These are phyloP conservation scores for Phyllopteryx taeniolatus DNA, from an alignment of 2,113 vertebrate species.

Conservation along the genomic window DNA sequence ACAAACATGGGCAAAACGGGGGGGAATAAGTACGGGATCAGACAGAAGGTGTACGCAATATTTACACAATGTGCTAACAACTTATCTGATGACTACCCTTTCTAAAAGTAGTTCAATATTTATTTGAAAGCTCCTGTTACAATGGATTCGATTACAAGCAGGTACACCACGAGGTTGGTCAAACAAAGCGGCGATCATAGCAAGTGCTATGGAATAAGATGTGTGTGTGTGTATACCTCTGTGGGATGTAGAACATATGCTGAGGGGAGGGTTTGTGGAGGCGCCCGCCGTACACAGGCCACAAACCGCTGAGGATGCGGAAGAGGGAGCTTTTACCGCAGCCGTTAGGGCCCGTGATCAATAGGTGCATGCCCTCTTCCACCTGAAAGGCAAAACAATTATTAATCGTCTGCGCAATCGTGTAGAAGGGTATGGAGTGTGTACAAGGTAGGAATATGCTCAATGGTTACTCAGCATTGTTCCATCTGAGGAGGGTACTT, in stretches of 20 bases:
- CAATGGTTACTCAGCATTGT: too few species aligned
- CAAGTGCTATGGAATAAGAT: background rate
- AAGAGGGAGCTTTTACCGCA: conserved; percentile 98
- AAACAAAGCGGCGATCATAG: conserved; percentile 5
- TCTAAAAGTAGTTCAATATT: background rate
- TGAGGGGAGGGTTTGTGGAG: conserved; percentile 91
- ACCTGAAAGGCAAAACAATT: conserved; percentile 72
- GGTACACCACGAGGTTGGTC: background rate
- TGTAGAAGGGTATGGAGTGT: too few species aligned
- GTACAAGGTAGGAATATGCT: too few species aligned
- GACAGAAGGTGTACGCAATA: background rate
- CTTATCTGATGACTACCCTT: background rate
- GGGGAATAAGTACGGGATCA: background rate
- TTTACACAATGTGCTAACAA: background rate
- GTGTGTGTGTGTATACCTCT: conserved; percentile 77
- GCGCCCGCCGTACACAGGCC: conserved; percentile 92
- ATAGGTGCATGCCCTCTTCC: conserved; percentile 91
- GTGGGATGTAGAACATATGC: conserved; percentile 98
- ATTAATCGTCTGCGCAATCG: background rate
- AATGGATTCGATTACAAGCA: conserved; percentile 35
- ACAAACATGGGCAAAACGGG: background rate
- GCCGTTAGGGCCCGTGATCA: conserved; percentile 97
- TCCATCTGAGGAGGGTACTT: too few species aligned
- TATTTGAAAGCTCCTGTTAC: conserved; percentile 43
- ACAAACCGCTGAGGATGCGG: conserved; percentile 93